A percentile compares a stretch with the other conserved stretches of the same genome.
These are phyloP conservation scores for Heteromyza rotundicornis DNA, from an alignment of 2,888 invertebrate genomes.

Conservation along the genomic window DNA sequence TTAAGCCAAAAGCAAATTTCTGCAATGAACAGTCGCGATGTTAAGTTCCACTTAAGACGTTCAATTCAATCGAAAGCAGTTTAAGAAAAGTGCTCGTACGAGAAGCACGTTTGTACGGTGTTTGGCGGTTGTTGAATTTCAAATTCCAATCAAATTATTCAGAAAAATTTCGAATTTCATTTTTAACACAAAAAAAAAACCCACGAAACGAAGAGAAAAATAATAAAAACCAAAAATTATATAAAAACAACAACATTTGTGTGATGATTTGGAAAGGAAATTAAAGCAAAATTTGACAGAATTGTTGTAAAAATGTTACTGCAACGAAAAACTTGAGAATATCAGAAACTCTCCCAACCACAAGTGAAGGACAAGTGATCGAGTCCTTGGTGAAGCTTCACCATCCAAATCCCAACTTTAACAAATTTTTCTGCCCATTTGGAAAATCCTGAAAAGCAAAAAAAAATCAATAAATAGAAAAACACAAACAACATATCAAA, in stretches of 20 bases:
- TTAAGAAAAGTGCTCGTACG: slow-evolving; percentile 56
- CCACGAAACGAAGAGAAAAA: too few species aligned
- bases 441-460: background rate
- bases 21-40: slow-evolving; percentile 19
- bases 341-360: too few species aligned
- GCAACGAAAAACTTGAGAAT: slow-evolving; percentile 11
- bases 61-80: slow-evolving; percentile 45
- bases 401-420: too few species aligned
- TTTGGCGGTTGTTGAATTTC: background rate
- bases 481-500: background rate
- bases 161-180: too few species aligned
- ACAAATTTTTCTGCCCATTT: too few species aligned
- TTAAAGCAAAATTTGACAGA: too few species aligned
- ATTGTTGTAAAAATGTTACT: slow-evolving; percentile 10
- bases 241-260: too few species aligned
- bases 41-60: slow-evolving; percentile 44
- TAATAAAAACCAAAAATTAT: too few species aligned
- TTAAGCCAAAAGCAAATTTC: slow-evolving; percentile 4
- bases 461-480: background rate
- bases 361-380: background rate
- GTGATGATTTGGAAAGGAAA: too few species aligned
- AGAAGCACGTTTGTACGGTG: slow-evolving; percentile 48
- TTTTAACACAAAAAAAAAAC: too few species aligned
- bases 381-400: too few species aligned
- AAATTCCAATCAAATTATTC: too few species aligned